Base-by-base conservation (phyloP, 2,113 vertebrate species). In the Tursiops truncatus region DNA sequence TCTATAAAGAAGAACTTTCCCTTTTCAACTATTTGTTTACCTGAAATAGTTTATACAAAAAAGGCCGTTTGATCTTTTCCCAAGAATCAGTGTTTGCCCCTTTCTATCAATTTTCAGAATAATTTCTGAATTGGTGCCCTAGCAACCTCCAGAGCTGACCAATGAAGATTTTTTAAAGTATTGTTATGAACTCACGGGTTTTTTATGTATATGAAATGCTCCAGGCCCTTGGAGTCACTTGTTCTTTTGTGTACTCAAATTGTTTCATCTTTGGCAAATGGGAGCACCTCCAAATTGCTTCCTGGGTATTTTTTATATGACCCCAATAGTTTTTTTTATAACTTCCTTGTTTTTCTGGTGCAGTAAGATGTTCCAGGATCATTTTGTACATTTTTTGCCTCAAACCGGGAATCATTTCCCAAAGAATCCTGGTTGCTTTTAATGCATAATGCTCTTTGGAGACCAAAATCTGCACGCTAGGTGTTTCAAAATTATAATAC, bases 11-110 rank as follows among this genome's bases (percentile, higher is more conserved):
- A 36, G 9, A 47, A 38, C 68, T 38, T 91, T 81, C 6, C 53
- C 60, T 47, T 96, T 86, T 80, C n/a, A 68, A n/a, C 41, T 65
- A 65, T 90, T 91, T 81, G 38, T 58, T 94, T 91, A 41, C 82
- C 50, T 44, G 36, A 93, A 77, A 62, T 60, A 62, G 11, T 83
- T 89, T 70, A 50, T 68, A 36, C 38, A 62, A 60, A 94, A 82
- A 82, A 76, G 31, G 56, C 26, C 70, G 25, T 94, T 67, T 80
- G 79, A 65, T 33, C 58, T 33, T 95, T 94, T 86, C 36, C 26
- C 36, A 67, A 91, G 60, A 77, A 74, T 62, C 33, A n/a, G 23
- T 74, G 10, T 73, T 92, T 76, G 36, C 68, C 5, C 17, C 47
- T 92, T 96, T 83, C 10, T 25, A 28, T 36, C 47, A 62, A 20